These are phyloP conservation scores for Myiopsitta monachus DNA, from an alignment of 2,113 vertebrate genomes.

Conservation along the genomic window DNA sequence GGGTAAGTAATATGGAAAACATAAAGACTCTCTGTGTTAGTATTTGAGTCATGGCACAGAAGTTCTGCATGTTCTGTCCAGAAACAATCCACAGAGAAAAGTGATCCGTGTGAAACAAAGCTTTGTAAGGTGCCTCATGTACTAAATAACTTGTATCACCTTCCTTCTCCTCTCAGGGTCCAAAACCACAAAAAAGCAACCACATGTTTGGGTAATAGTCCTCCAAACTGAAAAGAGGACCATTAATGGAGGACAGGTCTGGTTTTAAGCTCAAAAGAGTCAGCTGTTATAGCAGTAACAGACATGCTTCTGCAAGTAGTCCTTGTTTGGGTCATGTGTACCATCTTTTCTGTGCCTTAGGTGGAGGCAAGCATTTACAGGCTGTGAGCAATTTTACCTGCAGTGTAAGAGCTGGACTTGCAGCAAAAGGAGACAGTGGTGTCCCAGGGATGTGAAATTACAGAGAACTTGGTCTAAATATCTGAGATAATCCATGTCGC, in stretches of 20 bases:
- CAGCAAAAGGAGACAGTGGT: not conserved
- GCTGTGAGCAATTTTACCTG: not conserved
- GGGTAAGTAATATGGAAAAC: not conserved
- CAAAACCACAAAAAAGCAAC: constrained; percentile 28
- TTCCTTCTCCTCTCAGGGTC: not conserved
- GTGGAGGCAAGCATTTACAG: not conserved
- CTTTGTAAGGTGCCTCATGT: not conserved
- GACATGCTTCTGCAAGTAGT: not conserved
- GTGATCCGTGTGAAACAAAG: not conserved
- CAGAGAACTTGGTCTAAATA: not conserved
- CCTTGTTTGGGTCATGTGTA: not conserved
- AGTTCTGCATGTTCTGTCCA: not conserved
- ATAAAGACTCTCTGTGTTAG: not conserved
- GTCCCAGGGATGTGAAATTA: not conserved
- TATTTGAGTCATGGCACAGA: not conserved
- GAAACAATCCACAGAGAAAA: not conserved
- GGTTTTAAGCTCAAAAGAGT: not conserved
- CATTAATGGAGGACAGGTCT: not conserved
- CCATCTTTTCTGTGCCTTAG: not conserved
- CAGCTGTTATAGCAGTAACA: not conserved
- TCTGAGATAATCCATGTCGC: not conserved
- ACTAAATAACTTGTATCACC: not conserved
- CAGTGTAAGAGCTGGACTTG: not conserved
- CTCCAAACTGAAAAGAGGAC: not conserved
- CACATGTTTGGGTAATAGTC: not conserved